Percentiles rank a stretch among this genome's conserved stretches.
Evolutionary conservation across 2,797 vertebrate species (phyloP).

Genomic region (Sparidentex hasta): DNA sequence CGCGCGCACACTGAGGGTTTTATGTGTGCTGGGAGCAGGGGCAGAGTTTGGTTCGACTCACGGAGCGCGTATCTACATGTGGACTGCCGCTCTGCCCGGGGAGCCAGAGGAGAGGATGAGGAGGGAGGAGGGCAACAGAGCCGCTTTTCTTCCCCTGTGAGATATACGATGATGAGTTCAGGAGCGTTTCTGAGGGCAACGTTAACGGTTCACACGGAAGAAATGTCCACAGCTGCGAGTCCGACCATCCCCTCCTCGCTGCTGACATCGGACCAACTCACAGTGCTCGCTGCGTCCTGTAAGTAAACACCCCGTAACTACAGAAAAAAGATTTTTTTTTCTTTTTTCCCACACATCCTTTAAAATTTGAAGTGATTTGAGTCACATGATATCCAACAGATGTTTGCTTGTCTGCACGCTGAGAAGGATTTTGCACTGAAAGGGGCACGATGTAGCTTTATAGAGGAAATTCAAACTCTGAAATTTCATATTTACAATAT

Average conservation of each 20-base stretch:
- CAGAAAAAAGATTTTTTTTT: too few species aligned
- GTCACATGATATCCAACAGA: neutral
- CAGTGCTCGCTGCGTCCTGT: conserved; percentile 83
- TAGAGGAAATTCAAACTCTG: too few species aligned
- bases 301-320: conserved; percentile 64
- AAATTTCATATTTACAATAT: too few species aligned
- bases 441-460: too few species aligned
- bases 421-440: neutral
- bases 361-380: neutral
- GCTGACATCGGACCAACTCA: conserved; percentile 81
- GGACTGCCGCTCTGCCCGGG: conserved; percentile 36
- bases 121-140: conserved; percentile 32
- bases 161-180: conserved; percentile 57
- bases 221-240: conserved; percentile 81
- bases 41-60: conserved; percentile 47
- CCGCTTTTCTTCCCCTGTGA: neutral
- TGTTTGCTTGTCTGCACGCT: neutral
- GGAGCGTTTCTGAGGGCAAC: conserved; percentile 56
- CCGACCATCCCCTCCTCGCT: conserved; percentile 73
- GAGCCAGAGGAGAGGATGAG: conserved; percentile 34
- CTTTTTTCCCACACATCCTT: neutral
- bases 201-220: conserved; percentile 56
- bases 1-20: conserved; percentile 12
- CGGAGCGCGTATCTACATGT: conserved; percentile 47
- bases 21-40: conserved; percentile 47